phyloP scores from a whole-genome alignment of 2,797 vertebrate species.

The Varecia variegata region DNA sequence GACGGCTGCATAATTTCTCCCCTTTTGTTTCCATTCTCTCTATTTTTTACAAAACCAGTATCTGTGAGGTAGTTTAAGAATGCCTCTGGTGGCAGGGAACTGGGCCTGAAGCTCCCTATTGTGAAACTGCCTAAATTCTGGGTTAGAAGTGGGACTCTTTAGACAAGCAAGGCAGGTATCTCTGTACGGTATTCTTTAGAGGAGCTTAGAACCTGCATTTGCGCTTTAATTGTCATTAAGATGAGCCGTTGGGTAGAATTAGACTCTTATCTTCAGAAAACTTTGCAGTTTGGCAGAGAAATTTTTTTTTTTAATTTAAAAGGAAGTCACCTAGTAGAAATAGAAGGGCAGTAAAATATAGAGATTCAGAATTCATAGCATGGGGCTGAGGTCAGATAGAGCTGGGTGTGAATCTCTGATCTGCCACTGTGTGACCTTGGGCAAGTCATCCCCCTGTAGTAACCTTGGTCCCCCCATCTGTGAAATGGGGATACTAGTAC shows the following conservation, averaged over 20 bases:
- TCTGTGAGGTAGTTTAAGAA: neutral
- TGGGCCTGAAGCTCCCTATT: neutral
- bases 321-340: constrained; percentile 14
- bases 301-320: neutral
- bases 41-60: neutral
- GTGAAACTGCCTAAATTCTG: neutral
- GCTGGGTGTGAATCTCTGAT: neutral
- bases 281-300: neutral
- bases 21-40: neutral
- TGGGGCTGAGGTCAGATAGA: neutral
- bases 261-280: neutral
- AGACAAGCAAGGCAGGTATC: neutral
- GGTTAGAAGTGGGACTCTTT: neutral
- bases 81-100: neutral
- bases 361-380: neutral
- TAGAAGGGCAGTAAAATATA: neutral
- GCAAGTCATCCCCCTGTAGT: neutral
- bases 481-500: neutral
- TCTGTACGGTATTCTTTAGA: neutral
- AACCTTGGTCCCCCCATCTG: neutral
- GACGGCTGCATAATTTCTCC: neutral
- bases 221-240: neutral
- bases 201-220: neutral
- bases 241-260: neutral
- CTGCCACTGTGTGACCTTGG: neutral